These are phyloP conservation scores for Bryconaethiops microstoma DNA, from an alignment of 2,797 vertebrate species.

Conservation along the genomic window DNA sequence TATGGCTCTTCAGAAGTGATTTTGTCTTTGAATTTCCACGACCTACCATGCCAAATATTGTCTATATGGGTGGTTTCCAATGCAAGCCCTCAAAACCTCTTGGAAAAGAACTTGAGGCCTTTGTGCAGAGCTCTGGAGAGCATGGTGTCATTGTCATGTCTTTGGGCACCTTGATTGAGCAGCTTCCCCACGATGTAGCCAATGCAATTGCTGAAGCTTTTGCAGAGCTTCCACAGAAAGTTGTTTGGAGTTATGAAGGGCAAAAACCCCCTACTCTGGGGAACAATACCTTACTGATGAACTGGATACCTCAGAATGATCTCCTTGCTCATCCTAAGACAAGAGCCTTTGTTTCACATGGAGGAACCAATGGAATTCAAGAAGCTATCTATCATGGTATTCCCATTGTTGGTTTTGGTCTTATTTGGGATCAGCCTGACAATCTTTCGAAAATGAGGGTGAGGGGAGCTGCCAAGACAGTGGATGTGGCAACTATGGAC, in stretches of 20 bases:
- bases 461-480: slow-evolving; percentile 52
- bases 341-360: slow-evolving; percentile 61
- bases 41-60: slow-evolving; percentile 66
- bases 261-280: slow-evolving; percentile 50
- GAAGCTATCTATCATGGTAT: slow-evolving; percentile 64
- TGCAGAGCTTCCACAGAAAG: slow-evolving; percentile 61
- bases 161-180: slow-evolving; percentile 56
- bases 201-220: slow-evolving; percentile 59
- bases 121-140: slow-evolving; percentile 64
- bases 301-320: slow-evolving; percentile 66
- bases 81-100: slow-evolving; percentile 63
- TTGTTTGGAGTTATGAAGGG: slow-evolving; percentile 60
- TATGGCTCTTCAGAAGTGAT: slow-evolving; percentile 65
- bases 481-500: slow-evolving; percentile 49
- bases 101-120: slow-evolving; percentile 60
- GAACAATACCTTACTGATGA: slow-evolving; percentile 61
- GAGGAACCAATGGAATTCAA: slow-evolving; percentile 63
- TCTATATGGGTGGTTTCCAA: slow-evolving; percentile 68
- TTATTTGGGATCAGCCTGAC: slow-evolving; percentile 63
- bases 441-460: slow-evolving; percentile 57
- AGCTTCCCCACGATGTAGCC: slow-evolving; percentile 48
- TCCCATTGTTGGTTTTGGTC: slow-evolving; percentile 58
- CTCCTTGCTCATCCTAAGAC: slow-evolving; percentile 62
- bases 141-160: slow-evolving; percentile 69
- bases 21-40: slow-evolving; percentile 66